Evolutionary conservation across 2,888 invertebrate genomes (phyloP).

Genomic region (Euplexia lucipara): DNA sequence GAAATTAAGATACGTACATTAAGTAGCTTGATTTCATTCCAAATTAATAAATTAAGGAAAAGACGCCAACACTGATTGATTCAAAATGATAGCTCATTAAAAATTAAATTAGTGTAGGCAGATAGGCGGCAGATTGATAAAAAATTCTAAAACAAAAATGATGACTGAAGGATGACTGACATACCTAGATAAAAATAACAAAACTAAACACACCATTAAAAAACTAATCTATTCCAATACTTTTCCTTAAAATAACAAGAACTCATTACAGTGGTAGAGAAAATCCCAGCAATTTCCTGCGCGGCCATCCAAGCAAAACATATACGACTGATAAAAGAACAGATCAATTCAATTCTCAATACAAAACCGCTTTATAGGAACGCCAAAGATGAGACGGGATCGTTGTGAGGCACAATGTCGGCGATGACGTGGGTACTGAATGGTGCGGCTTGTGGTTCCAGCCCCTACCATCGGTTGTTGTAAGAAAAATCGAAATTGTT

Average conservation of each 20-base stretch:
- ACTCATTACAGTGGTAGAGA: slow-evolving; percentile 59
- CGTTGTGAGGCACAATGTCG: slow-evolving; percentile 79
- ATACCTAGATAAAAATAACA: not conserved
- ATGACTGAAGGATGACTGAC: too few relatives aligned
- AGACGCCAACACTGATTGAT: too few relatives aligned
- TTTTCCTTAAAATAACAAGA: slow-evolving; percentile 42
- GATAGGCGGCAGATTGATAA: too few relatives aligned
- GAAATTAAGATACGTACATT: not conserved
- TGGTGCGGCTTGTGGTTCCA: slow-evolving; percentile 66
- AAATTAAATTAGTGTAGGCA: too few relatives aligned
- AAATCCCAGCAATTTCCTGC: slow-evolving; percentile 62
- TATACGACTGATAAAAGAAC: slow-evolving; percentile 65
- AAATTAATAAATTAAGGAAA: too few relatives aligned
- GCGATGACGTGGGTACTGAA: slow-evolving; percentile 79
- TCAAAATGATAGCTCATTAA: too few relatives aligned
- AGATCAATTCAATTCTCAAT: slow-evolving; percentile 84
- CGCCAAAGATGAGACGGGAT: slow-evolving; percentile 77
- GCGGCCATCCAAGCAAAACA: slow-evolving; percentile 58
- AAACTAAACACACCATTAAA: not conserved
- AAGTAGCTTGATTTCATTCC: too few relatives aligned
- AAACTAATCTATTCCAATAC: slow-evolving; percentile 18
- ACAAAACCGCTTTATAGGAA: slow-evolving; percentile 85
- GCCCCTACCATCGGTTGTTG: slow-evolving; percentile 62
- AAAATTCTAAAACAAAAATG: too few relatives aligned
- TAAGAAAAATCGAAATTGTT: too few relatives aligned